Percentiles rank a stretch among this genome's conserved stretches.
These are phyloP conservation scores for Promerops cafer DNA, from an alignment of 2,113 vertebrate genomes.

Conservation along the genomic window DNA sequence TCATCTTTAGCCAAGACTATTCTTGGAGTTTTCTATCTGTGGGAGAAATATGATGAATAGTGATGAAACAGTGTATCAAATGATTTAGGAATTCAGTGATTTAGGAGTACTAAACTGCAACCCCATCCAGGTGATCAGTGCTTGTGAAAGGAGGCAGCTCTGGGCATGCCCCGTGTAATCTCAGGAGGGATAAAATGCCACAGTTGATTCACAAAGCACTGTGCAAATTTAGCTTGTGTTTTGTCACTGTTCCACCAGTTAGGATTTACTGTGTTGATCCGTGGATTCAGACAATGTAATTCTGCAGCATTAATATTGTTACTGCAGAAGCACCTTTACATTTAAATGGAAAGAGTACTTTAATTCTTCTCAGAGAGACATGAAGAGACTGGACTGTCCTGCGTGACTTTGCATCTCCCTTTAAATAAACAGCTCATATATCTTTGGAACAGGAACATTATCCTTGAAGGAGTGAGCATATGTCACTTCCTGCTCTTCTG, in stretches of 20 bases:
- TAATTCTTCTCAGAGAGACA: neutral
- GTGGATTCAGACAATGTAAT: neutral
- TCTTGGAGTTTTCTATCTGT: neutral
- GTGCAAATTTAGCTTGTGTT: neutral
- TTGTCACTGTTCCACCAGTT: neutral
- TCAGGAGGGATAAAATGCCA: neutral
- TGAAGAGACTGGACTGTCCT: neutral
- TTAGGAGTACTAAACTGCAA: neutral
- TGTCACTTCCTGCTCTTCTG: neutral
- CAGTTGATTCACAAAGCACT: neutral
- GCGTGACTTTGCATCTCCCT: neutral
- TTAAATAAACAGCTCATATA: neutral
- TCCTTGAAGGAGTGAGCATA: neutral
- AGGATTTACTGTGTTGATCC: neutral
- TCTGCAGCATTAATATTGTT: neutral
- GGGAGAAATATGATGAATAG: neutral
- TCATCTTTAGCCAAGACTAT: neutral
- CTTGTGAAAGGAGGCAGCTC: neutral
- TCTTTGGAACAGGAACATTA: neutral
- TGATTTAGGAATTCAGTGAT: neutral
- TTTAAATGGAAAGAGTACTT: neutral
- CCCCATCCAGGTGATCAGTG: neutral
- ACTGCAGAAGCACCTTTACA: neutral
- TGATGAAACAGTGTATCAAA: neutral
- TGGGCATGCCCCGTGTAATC: accelerated